Evolutionary conservation across 2,797 vertebrate species (phyloP), one percentile per base, ranked within the genome.

Genomic region (Catharus ustulatus): DNA sequence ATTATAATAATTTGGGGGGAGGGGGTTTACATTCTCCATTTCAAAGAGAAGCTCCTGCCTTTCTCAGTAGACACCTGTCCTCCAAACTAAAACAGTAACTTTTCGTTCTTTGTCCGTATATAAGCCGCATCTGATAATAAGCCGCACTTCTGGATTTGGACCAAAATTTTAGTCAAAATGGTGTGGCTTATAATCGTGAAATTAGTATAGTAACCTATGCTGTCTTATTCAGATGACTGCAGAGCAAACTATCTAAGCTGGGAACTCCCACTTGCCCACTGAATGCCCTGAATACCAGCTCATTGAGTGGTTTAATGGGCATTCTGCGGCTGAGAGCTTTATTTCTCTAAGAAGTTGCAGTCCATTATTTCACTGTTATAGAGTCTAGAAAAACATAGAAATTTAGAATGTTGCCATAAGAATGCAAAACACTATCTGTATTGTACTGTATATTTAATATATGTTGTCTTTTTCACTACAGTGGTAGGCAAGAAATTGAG

Each of bases 241-340:
- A 84, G 38, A 68, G 20, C 13, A 62, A 87, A 43, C 5, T 48
- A 12, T 42, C 22, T 43, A 59, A 57, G 69, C 20, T 24, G 20
- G 4, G 18, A 15, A 38, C 11, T 67, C 30, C 5, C 2, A 36
- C 2, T 15, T 29, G 8, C 9, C 13, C 0, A 2, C 6, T 36
- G 32, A 68, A 45, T 46, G 19, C 4, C 26, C 24, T 30, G 26
- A 73, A 51, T 29, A 43, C 16, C 42, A 40, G 1, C 7, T 49
- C 75, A 7, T 20, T n/a, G 54, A 27, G 26, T 72, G 17, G 2
- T 4, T 88, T 72, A 64, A 64, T 36, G 38, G 22, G 6, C 3
- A 12, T 72, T 61, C 24, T 5, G 2, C 5, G 6, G 3, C 57
- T 42, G 21, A 80, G 61, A 67, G 6, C 2, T 81, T 43, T 75